phyloP scores from a whole-genome alignment of 2,797 vertebrate species.

The Falco naumanni region DNA sequence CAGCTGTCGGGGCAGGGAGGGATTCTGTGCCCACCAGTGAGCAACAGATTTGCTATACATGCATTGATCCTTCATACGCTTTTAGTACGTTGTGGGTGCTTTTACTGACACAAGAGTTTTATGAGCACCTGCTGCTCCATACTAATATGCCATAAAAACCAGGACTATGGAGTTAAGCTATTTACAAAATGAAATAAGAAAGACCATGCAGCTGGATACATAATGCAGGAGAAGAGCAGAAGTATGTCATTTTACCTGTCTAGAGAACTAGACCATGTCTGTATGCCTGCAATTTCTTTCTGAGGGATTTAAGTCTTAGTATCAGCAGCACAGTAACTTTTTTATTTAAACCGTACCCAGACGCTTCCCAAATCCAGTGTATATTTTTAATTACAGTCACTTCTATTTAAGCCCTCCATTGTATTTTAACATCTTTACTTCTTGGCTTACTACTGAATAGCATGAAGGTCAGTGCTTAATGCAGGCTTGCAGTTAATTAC shows the following conservation, averaged over 20 bases:
- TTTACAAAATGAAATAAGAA: neutral
- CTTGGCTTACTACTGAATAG: neutral
- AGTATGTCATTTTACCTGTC: neutral
- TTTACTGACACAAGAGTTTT: neutral
- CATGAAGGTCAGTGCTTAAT: slow-evolving; percentile 3
- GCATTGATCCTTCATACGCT: neutral
- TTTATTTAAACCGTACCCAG: neutral
- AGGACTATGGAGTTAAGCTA: neutral
- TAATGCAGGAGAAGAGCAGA: neutral
- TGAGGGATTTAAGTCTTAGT: neutral
- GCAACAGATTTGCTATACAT: neutral
- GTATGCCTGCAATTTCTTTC: neutral
- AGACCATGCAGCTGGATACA: neutral
- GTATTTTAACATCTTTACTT: neutral
- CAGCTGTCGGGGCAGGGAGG: neutral
- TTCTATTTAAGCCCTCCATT: neutral
- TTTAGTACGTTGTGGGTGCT: neutral
- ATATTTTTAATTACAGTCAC: slow-evolving; percentile 5
- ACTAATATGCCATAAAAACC: neutral
- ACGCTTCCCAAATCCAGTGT: neutral
- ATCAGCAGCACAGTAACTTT: neutral
- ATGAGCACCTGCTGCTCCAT: neutral
- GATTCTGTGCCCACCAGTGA: neutral
- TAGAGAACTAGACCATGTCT: neutral
- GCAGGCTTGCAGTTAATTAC: neutral